Base-by-base conservation (phyloP, 1,140 invertebrate genomes). In the Eubasilissa regina region DNA sequence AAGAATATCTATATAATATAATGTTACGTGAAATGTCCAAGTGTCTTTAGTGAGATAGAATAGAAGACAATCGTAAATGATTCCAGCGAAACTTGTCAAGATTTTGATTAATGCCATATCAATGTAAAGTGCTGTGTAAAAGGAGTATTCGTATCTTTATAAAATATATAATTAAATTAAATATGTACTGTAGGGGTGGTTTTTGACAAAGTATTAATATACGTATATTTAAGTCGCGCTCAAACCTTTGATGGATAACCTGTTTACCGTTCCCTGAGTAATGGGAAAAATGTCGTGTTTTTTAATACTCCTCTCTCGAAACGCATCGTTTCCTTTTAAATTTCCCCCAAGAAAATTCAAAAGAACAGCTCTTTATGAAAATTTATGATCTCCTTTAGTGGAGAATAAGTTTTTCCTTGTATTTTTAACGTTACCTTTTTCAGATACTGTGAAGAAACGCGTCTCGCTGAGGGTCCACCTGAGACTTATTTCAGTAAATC, bases 371-470 rank as follows among this genome's bases (percentile, higher is more conserved):
- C 55, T 21, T 58, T 58, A 58, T 19, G 55, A 58, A 58, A 58
- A 58, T 58, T 58, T 58, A 58, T 58, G 17, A 58, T 58, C 55
- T 21, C 55, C 12, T 21, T 58, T 21, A 21, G 21, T 19, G 55
- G 55, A 19, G 55, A 58, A 58, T 58, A 58, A 58, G 55, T 58
- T 21, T 58, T 58, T 19, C 55, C 55, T 58, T 58, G 12, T 58
- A 19, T 19, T 19, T 58, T 58, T 58, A 58, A 58, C 11, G 55
- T 58, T 58, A 58, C 55, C 55, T 58, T 35, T 35, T 35, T 35
- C 25, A 6, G 25, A 35, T 35, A 35, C 25, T 3, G 1, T 35
- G 25, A 35, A 35, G 25, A 35, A 35, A 6, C 25, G 25, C 25
- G n/a, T n/a, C n/a, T 35, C 25, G 25, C 25, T 35, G 25, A 35